phyloP scores from a whole-genome alignment of 1,140 invertebrate species.

The Brachionus rotundiformis region DNA sequence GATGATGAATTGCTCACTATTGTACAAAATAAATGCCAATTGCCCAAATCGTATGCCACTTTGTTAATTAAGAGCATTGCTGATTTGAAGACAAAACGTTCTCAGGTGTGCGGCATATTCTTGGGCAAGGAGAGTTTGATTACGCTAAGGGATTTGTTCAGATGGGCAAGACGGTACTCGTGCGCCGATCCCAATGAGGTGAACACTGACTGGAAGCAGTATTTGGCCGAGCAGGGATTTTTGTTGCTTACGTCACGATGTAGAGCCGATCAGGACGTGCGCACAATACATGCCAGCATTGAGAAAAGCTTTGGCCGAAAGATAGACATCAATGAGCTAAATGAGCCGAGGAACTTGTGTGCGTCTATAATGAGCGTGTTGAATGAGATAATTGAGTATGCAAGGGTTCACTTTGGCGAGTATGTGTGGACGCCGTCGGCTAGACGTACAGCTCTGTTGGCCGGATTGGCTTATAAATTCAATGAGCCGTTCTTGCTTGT shows the following conservation, averaged over 20 bases:
- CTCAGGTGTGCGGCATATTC: slow-evolving; percentile 82
- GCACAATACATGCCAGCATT: slow-evolving; percentile 75
- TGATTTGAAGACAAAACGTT: slow-evolving; percentile 77
- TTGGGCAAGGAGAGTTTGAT: slow-evolving; percentile 92
- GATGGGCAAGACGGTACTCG: slow-evolving; percentile 90
- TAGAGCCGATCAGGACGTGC: slow-evolving; percentile 74
- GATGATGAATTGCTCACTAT: slow-evolving; percentile 82
- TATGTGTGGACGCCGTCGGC: slow-evolving; percentile 91
- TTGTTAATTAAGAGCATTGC: slow-evolving; percentile 90
- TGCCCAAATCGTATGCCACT: slow-evolving; percentile 82
- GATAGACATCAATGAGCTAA: slow-evolving; percentile 68
- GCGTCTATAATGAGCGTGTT: slow-evolving; percentile 74
- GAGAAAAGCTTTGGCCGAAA: slow-evolving; percentile 80
- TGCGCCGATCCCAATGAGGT: slow-evolving; percentile 53
- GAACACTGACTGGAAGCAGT: slow-evolving; percentile 85
- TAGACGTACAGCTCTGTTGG: slow-evolving; percentile 84
- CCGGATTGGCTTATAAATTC: slow-evolving; percentile 81
- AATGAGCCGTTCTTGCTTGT: slow-evolving; percentile 92
- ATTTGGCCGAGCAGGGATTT: slow-evolving; percentile 94
- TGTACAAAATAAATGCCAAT: slow-evolving; percentile 80
- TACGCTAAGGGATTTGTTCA: slow-evolving; percentile 89
- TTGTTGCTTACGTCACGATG: slow-evolving; percentile 89
- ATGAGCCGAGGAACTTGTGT: slow-evolving; percentile 70
- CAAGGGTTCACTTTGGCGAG: slow-evolving; percentile 69
- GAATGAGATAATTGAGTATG: slow-evolving; percentile 66